Percentiles rank a stretch among this genome's conserved stretches.
Conservation (phyloP, 2,797 vertebrate genomes). For the Phalloptychus januarius region DNA sequence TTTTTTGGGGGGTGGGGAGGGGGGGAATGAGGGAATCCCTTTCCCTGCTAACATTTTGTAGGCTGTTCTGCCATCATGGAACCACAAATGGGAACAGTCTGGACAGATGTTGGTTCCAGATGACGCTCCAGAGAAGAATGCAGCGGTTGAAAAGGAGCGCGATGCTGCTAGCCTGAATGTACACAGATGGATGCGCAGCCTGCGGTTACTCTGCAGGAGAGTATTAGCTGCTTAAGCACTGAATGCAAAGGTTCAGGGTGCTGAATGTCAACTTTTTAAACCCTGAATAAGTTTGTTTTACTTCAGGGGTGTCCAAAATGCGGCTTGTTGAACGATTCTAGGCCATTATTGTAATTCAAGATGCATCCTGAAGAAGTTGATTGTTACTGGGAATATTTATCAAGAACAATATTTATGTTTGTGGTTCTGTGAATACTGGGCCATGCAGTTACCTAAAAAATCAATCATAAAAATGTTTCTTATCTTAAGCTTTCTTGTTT, state of each 20-base stretch:
- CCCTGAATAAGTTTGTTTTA: background rate
- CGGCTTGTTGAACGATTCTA: too few relatives aligned
- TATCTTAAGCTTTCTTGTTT: too few relatives aligned
- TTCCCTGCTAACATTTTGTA: background rate
- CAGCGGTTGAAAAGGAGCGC: slow-evolving; percentile 6
- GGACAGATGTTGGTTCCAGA: slow-evolving; percentile 8
- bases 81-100: slow-evolving; percentile 18
- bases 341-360: too few relatives aligned
- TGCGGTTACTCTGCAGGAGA: background rate
- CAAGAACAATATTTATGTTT: too few relatives aligned
- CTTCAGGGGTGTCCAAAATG: background rate
- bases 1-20: background rate
- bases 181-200: background rate
- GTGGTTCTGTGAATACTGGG: too few relatives aligned
- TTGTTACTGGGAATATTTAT: too few relatives aligned
- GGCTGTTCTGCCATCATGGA: slow-evolving; percentile 1
- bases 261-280: background rate
- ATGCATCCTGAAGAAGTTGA: too few relatives aligned
- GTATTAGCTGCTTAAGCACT: background rate
- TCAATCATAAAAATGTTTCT: too few relatives aligned
- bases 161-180: slow-evolving; percentile 3
- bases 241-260: slow-evolving; percentile 2
- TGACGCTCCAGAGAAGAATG: slow-evolving; percentile 2
- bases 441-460: too few relatives aligned
- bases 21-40: background rate